Conservation (phyloP, 2,797 vertebrate species). For the Sebastes vulpes region DNA sequence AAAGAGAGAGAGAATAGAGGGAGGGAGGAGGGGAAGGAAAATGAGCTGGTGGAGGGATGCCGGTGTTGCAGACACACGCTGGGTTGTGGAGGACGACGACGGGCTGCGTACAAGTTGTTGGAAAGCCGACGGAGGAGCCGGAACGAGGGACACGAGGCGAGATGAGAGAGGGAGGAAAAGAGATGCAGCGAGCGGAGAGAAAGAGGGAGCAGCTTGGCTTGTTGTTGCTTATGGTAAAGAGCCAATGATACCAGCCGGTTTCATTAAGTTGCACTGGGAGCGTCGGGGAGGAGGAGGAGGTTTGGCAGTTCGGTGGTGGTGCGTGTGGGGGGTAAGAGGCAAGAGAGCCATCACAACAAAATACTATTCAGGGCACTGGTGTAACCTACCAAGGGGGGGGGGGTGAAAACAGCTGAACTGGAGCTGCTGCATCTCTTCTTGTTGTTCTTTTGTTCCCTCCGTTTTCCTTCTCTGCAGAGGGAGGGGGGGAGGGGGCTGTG, state of each 20-base stretch:
- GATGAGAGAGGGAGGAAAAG: constrained; percentile 6
- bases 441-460: constrained; percentile 45
- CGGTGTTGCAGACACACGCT: constrained; percentile 41
- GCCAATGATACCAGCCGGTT: constrained; percentile 37
- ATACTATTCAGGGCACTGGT: constrained; percentile 27
- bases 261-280: constrained; percentile 58
- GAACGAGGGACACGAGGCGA: constrained; percentile 2
- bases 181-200: background rate
- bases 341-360: constrained; percentile 46
- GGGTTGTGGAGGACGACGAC: constrained; percentile 19
- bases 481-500: background rate
- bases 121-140: constrained; percentile 19
- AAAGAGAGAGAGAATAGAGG: constrained; percentile 14
- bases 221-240: constrained; percentile 44
- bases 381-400: constrained; percentile 7
- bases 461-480: constrained; percentile 29
- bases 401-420: constrained; percentile 15
- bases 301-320: background rate
- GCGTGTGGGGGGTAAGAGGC: constrained; percentile 16
- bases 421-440: constrained; percentile 23
- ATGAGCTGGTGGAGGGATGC: constrained; percentile 30
- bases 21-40: constrained; percentile 6
- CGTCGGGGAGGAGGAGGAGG: constrained; percentile 8
- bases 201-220: constrained; percentile 23
- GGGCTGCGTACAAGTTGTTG: constrained; percentile 46